Base-by-base conservation (phyloP, 2,797 vertebrate species). In the Gambusia yucatana region DNA sequence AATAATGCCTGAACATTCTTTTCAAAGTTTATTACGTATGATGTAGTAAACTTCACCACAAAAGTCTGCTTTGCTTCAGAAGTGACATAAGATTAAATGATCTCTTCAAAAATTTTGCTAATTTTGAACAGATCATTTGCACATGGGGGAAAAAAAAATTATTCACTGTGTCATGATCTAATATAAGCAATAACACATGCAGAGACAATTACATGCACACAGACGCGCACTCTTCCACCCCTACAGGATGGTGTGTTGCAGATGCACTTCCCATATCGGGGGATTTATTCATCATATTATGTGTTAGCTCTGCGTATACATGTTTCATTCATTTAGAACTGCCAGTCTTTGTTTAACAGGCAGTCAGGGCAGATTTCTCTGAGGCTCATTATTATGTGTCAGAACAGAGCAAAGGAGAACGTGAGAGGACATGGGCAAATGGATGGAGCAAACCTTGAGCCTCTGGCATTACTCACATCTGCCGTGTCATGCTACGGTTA, bases 261-360 rank as follows among this genome's bases (percentile, higher is more conserved):
- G 87, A 83, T 83, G 82, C 75, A 79, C 84, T 79, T 86, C 74
- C 88, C 87, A 87, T 87, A 82, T 76, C 88, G 88, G 86, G 75
- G 81, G 83, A 89, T 91, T 85, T 89, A 91, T 86, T 93, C 87
- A 80, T 90, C 86, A 84, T 67, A 85, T 84, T 82, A 76, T 86
- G 83, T 88, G 88, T 90, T 87, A 89, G 87, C 77, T 78, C 87
- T 77, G 76, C 75, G 79, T 65, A 80, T 79, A 82, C 79, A 78
- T 86, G 85, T 88, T 88, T 90, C 84, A 82, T 87, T 89, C 82
- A 79, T 86, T 90, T 83, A 75, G 65, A 86, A 43, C 46, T 87
- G 89, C 78, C 84, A 86, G 83, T 86, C 88, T 86, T 76, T 84
- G 80, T 86, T 86, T 75, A 79, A 83, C 69, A 78, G 80, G 67